Percentiles rank a stretch among this genome's conserved stretches.
Evolutionary conservation across 2,113 vertebrate genomes (phyloP).

Genomic region (Silurus meridionalis): DNA sequence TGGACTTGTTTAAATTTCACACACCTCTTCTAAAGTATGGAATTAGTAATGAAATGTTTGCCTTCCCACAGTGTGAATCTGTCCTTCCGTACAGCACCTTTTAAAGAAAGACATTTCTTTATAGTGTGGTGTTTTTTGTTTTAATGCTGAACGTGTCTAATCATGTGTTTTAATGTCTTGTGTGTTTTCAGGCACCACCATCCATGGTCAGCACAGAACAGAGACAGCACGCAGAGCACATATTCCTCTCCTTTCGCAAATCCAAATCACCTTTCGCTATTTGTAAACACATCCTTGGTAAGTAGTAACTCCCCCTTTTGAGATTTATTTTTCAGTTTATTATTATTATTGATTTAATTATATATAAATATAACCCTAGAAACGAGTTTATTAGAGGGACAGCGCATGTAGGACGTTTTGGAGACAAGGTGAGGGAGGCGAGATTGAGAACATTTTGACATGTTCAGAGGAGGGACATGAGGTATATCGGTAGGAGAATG

Average conservation of each 20-base stretch:
- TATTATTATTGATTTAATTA: too few species aligned
- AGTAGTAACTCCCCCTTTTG: constrained; percentile 47
- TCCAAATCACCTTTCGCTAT: constrained; percentile 98
- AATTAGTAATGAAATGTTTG: constrained; percentile 59
- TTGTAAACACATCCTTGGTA: constrained; percentile 98
- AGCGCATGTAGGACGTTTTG: too few species aligned
- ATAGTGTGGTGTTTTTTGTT: neutral
- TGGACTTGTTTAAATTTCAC: neutral
- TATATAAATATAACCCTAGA: too few species aligned
- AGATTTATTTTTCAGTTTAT: too few species aligned
- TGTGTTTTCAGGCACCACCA: constrained; percentile 85
- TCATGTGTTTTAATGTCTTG: constrained; percentile 24
- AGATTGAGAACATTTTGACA: too few species aligned
- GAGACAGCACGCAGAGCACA: constrained; percentile 95
- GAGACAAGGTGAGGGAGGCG: too few species aligned
- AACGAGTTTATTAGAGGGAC: too few species aligned
- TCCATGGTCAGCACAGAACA: constrained; percentile 98
- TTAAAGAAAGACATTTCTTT: neutral
- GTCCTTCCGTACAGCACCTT: too few species aligned
- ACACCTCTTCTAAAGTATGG: constrained; percentile 27
- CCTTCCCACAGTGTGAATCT: constrained; percentile 34
- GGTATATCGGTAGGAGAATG: too few species aligned
- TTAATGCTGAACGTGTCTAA: neutral
- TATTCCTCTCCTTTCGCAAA: constrained; percentile 98
- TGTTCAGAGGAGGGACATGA: too few species aligned